Percentiles rank a stretch among this genome's conserved stretches.
Evolutionary conservation across 2,113 vertebrate species (phyloP).

Genomic region (Damaliscus lunatus): DNA sequence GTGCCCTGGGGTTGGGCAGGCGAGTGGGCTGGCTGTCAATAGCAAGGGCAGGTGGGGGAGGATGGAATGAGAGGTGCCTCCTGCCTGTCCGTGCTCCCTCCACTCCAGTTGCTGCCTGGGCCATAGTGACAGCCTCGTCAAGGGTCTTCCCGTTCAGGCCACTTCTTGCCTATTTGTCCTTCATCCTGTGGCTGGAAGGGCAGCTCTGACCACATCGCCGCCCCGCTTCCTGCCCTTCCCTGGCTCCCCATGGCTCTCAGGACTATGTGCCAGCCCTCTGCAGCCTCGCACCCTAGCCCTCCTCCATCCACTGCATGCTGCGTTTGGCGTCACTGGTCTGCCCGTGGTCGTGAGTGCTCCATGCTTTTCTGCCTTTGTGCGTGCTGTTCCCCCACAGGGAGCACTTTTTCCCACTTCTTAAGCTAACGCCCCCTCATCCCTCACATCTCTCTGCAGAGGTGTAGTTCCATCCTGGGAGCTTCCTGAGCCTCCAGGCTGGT

Average conservation of each 20-base stretch:
- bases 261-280: not conserved
- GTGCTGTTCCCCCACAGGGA: not conserved
- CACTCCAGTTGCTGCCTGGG: not conserved
- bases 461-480: not conserved
- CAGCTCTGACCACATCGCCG: not conserved
- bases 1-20: not conserved
- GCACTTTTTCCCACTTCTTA: not conserved
- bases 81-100: not conserved
- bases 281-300: not conserved
- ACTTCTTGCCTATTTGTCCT: not conserved
- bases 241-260: not conserved
- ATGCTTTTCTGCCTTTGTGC: not conserved
- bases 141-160: not conserved
- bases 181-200: not conserved
- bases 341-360: not conserved
- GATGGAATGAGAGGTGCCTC: not conserved
- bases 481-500: not conserved
- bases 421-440: too few relatives aligned
- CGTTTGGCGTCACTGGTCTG: not conserved
- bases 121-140: not conserved
- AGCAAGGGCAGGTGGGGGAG: not conserved
- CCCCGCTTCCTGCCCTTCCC: not conserved
- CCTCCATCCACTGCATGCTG: not conserved
- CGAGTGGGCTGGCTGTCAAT: rapidly evolving
- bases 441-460: not conserved